Evolutionary conservation across 1,140 invertebrate species (phyloP), one percentile per base, ranked within the genome.

Genomic region (Matsumurasca onukii): DNA sequence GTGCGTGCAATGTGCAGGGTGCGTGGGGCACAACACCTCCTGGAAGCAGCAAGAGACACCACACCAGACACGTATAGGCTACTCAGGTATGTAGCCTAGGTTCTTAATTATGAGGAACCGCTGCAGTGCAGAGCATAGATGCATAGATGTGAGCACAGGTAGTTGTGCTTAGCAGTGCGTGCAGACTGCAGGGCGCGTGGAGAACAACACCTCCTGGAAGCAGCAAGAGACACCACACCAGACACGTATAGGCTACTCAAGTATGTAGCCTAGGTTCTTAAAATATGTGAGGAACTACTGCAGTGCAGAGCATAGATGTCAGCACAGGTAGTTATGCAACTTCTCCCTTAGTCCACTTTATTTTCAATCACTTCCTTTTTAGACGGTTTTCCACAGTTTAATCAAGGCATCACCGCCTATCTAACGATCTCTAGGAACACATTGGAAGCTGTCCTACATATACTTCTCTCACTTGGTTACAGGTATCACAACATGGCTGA

Each of bases 241-340:
- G 55, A 70, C 17, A 39, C 57, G 15, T 70, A 67, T 45, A 66
- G 65, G 48, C 29, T 24, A 3, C 39, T 57, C 27, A 30, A 65
- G 13, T 59, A 62, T 20, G 24, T 45, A 30, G n/a, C n/a, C n/a
- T n/a, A n/a, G n/a, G n/a, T n/a, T n/a, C n/a, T n/a, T n/a, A n/a
- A n/a, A n/a, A n/a, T n/a, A n/a, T n/a, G n/a, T 86, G 78, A 78
- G 82, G 20, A 80, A 79, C 45, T 87, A 87, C 66, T 87, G 86
- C 72, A 79, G 76, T 15, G 49, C 61, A 17, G 69, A 73, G 17
- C 85, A 87, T 71, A 77, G 77, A 0, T 76, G 77, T 20, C 70
- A 80, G 2, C 81, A 84, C 71, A 75, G 73, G n/a, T n/a, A n/a
- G n/a, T n/a, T n/a, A n/a, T n/a, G n/a, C n/a, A n/a, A n/a, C n/a